Evolutionary conservation across 2,113 vertebrate species (phyloP).

Genomic region (Colaptes auratus): DNA sequence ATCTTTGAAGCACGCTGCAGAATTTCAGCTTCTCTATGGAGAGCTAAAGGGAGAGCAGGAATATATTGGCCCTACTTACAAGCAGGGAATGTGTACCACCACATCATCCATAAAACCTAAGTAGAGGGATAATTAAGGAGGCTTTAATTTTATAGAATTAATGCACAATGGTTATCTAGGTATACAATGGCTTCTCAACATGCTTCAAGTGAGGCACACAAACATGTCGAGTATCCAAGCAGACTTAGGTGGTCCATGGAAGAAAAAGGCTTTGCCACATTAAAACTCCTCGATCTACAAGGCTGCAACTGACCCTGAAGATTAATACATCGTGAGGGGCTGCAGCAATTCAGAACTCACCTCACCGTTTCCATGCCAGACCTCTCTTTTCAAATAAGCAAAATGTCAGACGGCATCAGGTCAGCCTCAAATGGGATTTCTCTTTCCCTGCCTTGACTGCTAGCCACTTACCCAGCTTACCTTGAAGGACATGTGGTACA

Average conservation of each 20-base stretch:
- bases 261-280: not conserved
- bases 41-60: not conserved
- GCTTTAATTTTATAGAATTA: not conserved
- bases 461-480: slow-evolving; percentile 69
- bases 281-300: not conserved
- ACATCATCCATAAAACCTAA: not conserved
- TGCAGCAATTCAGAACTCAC: not conserved
- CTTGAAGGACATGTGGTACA: slow-evolving; percentile 37
- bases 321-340: fast-evolving
- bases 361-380: not conserved
- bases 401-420: slow-evolving; percentile 56
- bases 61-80: not conserved
- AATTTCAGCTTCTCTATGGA: not conserved
- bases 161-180: not conserved
- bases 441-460: slow-evolving; percentile 33
- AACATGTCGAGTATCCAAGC: not conserved
- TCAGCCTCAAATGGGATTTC: slow-evolving; percentile 58
- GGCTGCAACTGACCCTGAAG: not conserved
- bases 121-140: not conserved
- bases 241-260: not conserved
- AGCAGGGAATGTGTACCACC: not conserved
- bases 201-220: not conserved
- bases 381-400: not conserved
- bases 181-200: not conserved
- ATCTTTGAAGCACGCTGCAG: not conserved